Percentiles rank a stretch among this genome's conserved stretches.
Conservation (phyloP, 2,888 invertebrate genomes). For the Callosobruchus maculatus region DNA sequence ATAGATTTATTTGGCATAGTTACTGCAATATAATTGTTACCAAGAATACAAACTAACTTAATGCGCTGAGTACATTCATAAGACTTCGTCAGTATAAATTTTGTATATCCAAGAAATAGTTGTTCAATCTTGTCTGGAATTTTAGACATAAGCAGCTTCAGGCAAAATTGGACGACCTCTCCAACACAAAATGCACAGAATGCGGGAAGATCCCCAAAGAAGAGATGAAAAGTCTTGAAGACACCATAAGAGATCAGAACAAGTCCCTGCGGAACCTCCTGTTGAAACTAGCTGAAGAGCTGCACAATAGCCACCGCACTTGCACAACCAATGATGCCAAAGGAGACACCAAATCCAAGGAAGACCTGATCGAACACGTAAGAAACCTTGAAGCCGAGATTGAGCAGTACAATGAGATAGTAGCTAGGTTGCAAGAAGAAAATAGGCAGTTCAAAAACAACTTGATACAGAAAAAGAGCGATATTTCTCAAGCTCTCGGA, state of each 20-base stretch:
- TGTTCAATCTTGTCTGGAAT: no score
- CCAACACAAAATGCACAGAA: neutral
- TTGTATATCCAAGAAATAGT: no score
- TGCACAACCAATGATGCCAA: neutral
- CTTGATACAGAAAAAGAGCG: slow-evolving; percentile 14
- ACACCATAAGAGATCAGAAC: slow-evolving; percentile 17
- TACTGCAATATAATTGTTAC: no score
- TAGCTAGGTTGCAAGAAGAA: slow-evolving; percentile 6
- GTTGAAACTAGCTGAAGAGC: slow-evolving; percentile 15
- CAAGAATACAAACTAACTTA: no score
- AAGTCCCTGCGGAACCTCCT: slow-evolving; percentile 12
- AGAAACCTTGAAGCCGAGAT: neutral
- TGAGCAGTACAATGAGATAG: slow-evolving; percentile 3
- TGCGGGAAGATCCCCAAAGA: neutral
- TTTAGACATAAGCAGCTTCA: neutral
- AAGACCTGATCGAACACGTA: neutral
- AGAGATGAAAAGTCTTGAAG: slow-evolving; percentile 3
- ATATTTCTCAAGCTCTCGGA: slow-evolving; percentile 13
- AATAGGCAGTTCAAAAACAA: slow-evolving; percentile 15
- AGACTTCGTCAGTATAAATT: no score
- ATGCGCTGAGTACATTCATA: no score
- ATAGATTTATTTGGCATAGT: no score
- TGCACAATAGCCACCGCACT: neutral
- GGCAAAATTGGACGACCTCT: neutral
- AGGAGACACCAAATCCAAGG: neutral